These are phyloP conservation scores for Campylomormyrus tamandua DNA, from an alignment of 2,113 vertebrate genomes.

Conservation along the genomic window DNA sequence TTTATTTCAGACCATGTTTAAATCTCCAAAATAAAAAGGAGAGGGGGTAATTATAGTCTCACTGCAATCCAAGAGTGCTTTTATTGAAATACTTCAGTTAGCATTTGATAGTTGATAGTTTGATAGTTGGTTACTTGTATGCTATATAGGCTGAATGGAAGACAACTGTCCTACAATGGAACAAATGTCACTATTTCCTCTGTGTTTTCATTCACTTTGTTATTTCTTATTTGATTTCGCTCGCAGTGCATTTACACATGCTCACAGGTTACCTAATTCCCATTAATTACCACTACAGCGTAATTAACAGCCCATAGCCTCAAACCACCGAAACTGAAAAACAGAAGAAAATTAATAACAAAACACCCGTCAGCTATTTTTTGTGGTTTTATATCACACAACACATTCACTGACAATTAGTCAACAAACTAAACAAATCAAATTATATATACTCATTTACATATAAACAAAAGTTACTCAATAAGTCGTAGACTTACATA, in stretches of 20 bases:
- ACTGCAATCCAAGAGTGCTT: conserved; percentile 7
- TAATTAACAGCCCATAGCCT: conserved; percentile 1
- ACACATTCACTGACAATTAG: neutral
- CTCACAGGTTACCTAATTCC: neutral
- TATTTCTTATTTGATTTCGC: neutral
- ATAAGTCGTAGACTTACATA: neutral
- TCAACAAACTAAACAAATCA: conserved; percentile 1
- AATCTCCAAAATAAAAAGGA: conserved; percentile 29
- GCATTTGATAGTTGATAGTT: no score
- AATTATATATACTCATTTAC: neutral
- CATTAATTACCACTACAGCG: neutral
- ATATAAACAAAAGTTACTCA: neutral
- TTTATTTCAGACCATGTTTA: conserved; percentile 37
- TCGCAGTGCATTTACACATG: neutral
- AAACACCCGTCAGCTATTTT: neutral
- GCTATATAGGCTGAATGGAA: neutral
- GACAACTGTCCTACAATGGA: neutral
- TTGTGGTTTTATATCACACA: neutral
- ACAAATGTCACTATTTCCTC: neutral
- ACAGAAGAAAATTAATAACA: conserved; percentile 4
- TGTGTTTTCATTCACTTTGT: neutral
- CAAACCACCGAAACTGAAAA: neutral
- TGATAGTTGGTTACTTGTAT: neutral
- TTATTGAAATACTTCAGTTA: conserved; percentile 3
- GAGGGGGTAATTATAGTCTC: conserved; percentile 22